These are phyloP conservation scores for Drosophila pseudoananassae DNA, from an alignment of 1,140 invertebrate species.

Conservation along the genomic window DNA sequence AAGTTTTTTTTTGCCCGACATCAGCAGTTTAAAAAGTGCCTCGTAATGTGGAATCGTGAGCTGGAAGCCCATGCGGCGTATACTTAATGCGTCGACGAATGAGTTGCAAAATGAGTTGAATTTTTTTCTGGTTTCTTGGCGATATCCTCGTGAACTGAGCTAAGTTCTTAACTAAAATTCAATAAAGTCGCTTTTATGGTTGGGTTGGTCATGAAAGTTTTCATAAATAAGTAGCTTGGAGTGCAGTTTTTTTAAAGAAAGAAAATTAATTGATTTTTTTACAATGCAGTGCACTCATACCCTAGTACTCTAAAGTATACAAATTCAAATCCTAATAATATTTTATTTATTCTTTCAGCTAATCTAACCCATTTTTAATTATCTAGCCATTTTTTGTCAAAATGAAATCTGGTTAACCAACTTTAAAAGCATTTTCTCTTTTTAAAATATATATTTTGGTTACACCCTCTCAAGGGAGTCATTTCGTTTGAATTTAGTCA, in stretches of 20 bases:
- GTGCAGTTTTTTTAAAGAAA: no score
- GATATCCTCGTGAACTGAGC: slow-evolving; percentile 19
- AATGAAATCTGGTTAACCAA: slow-evolving; percentile 16
- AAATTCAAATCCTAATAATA: no score
- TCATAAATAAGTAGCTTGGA: no score
- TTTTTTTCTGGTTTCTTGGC: background rate
- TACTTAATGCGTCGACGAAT: slow-evolving; percentile 33
- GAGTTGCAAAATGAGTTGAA: slow-evolving; percentile 31
- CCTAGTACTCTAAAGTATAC: no score
- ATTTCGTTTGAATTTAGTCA: slow-evolving; percentile 30
- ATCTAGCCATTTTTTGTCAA: no score
- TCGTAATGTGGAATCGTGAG: slow-evolving; percentile 11
- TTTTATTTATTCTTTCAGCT: no score
- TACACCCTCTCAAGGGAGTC: background rate
- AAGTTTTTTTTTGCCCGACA: slow-evolving; percentile 18
- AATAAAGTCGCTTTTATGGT: background rate
- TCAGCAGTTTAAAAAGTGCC: slow-evolving; percentile 47
- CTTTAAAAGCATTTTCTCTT: slow-evolving; percentile 6
- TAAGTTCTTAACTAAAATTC: background rate
- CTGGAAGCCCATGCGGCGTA: slow-evolving; percentile 21
- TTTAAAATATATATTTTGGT: slow-evolving; percentile 6
- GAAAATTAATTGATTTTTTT: no score
- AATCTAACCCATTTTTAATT: no score
- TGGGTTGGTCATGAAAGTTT: background rate
- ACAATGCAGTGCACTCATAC: no score